Evolutionary conservation across 2,797 vertebrate species (phyloP), one percentile per base, ranked within the genome.

Genomic region (Halcyon smyrnensis): DNA sequence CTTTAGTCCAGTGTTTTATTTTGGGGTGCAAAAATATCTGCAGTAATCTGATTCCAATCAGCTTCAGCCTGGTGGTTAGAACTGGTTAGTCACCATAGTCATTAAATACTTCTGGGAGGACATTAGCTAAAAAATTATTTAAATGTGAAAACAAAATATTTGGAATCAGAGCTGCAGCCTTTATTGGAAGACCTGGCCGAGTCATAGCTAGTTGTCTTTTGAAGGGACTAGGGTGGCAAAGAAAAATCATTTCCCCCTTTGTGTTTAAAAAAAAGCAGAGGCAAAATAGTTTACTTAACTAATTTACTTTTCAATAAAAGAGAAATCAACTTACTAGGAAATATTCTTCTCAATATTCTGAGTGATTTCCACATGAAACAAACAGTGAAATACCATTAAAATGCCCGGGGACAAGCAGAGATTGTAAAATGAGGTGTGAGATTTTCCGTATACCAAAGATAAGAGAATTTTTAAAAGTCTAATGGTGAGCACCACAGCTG

Each of bases 381-480:
- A 83, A 56, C 15, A 46, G 30, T 84, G 39, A 70, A 59, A 45
- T 60, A 45, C 12, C 83, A n/a, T 45, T 64, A 53, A 73, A 79
- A 70, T 64, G 67, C 41, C 74, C 79, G 74, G 32, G 63, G 65
- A 80, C 36, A 65, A 85, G 76, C 43, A 57, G 65, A 90, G 64
- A 54, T 56, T 80, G 62, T 70, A 32, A 78, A 77, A 53, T 4
- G 48, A 86, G 67, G 54, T 68, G 19, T 59, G 36, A 68, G 71
- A 85, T 81, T 69, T 82, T 93, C 68, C 78, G 76, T 84, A 96
- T 91, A 98, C 98, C 98, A 98, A 98, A 98, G 98, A 98, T 32
- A 87, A 70, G 73, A 87, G 43, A 92, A 77, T 84, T 87, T 80
- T 83, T 34, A 28, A 5, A 90, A 50, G 30, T 50, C 70, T 90